Percentiles rank a stretch among this genome's conserved stretches.
phyloP scores from a whole-genome alignment of 92 coral and sea anemone genomes.

The Umimayanthus chanpuru region DNA sequence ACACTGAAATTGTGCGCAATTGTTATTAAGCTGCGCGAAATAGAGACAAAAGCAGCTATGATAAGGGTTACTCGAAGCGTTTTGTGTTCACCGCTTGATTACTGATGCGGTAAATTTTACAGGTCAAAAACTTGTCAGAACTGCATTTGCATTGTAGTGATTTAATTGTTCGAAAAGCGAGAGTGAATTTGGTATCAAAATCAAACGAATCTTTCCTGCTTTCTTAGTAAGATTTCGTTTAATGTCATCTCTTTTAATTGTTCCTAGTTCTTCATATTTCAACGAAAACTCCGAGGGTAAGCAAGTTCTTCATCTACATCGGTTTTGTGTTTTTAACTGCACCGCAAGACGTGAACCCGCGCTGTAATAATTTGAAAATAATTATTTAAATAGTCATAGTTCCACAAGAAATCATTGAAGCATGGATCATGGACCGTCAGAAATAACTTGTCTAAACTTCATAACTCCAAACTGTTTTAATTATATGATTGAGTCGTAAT shows the following conservation, averaged over 20 bases:
- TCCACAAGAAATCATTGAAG: neutral
- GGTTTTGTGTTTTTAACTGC: slow-evolving; percentile 4
- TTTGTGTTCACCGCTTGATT: neutral
- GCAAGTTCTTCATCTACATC: neutral
- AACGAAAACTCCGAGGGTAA: neutral
- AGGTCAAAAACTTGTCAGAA: neutral
- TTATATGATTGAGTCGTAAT: neutral
- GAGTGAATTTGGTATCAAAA: neutral
- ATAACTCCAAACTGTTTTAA: neutral
- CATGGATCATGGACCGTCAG: slow-evolving; percentile 28
- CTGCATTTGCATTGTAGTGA: neutral
- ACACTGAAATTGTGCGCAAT: neutral
- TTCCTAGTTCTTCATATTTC: neutral
- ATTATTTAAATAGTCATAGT: neutral
- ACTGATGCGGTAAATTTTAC: slow-evolving; percentile 20
- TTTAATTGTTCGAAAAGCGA: neutral
- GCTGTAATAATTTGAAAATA: neutral
- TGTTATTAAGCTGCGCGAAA: neutral
- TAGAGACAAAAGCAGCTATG: neutral
- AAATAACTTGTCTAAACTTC: neutral
- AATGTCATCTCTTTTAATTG: no score
- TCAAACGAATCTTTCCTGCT: neutral
- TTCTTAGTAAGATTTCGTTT: neutral
- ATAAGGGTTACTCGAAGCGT: neutral
- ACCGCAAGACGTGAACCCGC: neutral